Evolutionary conservation across 2,113 vertebrate species (phyloP).

Genomic region (Barnardius zonarius): DNA sequence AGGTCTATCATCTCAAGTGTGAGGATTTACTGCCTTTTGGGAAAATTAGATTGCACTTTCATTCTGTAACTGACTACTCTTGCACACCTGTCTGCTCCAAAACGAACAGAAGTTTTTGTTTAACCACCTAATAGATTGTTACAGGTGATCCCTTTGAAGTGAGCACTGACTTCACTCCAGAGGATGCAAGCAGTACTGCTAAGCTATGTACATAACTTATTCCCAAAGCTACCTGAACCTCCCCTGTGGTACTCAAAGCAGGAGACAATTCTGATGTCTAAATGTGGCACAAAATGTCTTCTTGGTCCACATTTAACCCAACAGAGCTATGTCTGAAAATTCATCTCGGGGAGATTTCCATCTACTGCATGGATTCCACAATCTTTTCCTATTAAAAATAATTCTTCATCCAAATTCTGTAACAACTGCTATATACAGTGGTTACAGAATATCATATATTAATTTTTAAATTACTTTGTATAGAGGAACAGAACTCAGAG

Average conservation of each 20-base stretch:
- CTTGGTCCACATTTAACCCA: neutral
- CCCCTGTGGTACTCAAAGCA: neutral
- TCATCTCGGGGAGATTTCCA: neutral
- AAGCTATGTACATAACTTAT: neutral
- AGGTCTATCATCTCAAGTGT: neutral
- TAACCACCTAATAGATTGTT: neutral
- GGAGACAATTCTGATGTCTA: neutral
- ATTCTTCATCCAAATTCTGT: neutral
- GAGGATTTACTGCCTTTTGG: neutral
- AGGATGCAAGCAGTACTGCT: neutral
- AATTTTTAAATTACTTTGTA: neutral
- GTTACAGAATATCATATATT: neutral
- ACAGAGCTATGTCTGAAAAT: neutral
- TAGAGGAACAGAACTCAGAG: neutral
- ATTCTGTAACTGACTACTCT: neutral
- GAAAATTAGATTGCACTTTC: neutral
- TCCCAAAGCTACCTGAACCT: neutral
- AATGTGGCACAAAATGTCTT: neutral
- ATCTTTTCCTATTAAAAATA: neutral
- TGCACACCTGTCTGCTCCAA: neutral
- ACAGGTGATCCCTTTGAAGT: neutral
- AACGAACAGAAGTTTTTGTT: neutral
- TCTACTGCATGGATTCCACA: neutral
- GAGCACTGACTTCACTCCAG: neutral
- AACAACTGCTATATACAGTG: neutral